Base-by-base conservation (phyloP, 2,888 invertebrate genomes). In the Eudasyphora cyanicolor region DNA sequence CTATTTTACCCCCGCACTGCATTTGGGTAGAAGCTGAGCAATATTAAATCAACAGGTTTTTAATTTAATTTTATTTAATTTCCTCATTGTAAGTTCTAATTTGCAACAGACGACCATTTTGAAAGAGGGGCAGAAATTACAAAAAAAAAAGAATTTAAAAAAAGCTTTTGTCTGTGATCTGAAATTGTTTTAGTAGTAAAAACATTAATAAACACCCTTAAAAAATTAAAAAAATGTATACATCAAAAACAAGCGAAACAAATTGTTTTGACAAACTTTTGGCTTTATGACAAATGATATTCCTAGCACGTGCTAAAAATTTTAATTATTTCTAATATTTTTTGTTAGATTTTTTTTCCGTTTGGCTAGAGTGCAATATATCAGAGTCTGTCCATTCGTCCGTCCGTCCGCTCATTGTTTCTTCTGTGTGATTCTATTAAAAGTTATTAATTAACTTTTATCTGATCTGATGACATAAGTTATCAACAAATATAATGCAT, bases 1-100 rank as follows among this genome's bases (percentile, higher is more conserved):
- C 5, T 6, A 32, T 32, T 8, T 32, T 32, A 32, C 32, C 32
- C 45, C 2, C 45, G 10, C 38, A 38, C n/a, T n/a, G n/a, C n/a
- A n/a, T n/a, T n/a, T n/a, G n/a, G n/a, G n/a, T n/a, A 38, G 12
- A n/a, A n/a, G 45, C 2, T 35, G 21, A 21, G 67, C 42, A 14
- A 17, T 21, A 67, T 67, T 67, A 67, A 42, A 67, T 42, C 69
- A 69, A 69, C 69, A 69, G 49, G 70, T 70, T 70, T 70, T 49
- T 6, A n/a, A 24, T 69, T 69, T 69, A 35, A 51, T 67, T 67
- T 67, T 12, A 51, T 70, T 70, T 51, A 42, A 70, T 70, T 70
- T 70, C 70, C 70, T 70, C 29, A 51, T 70, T 70, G 51, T 51
- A 70, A 70, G 29, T 38, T 49, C 49, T 45, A 0, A 35, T 64